Conservation (phyloP, 1,140 invertebrate species). For the Scaptomyza pallida region DNA sequence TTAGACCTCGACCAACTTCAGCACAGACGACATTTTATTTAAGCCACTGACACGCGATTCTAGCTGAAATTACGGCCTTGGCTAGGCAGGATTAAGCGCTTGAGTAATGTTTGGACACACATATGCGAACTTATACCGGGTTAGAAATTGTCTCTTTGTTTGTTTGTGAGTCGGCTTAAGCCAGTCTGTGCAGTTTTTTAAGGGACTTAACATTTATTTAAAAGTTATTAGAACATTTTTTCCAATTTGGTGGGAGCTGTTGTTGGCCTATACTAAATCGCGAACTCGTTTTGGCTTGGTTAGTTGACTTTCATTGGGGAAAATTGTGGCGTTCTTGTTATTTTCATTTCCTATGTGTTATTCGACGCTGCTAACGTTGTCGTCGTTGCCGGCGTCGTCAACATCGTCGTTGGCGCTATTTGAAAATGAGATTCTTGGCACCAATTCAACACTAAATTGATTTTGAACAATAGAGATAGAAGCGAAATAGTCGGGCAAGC, state of each 20-base stretch:
- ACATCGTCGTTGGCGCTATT: constrained; percentile 19
- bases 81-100: constrained; percentile 42
- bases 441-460: constrained; percentile 77
- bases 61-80: constrained; percentile 53
- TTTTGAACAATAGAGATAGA: constrained; percentile 62
- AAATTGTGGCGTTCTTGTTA: constrained; percentile 54
- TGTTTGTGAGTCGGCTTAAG: constrained; percentile 44
- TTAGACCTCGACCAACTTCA: constrained; percentile 16
- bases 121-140: constrained; percentile 28
- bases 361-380: constrained; percentile 18
- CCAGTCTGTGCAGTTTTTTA: constrained; percentile 29
- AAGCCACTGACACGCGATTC: constrained; percentile 52
- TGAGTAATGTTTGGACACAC: constrained; percentile 55
- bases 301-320: constrained; percentile 41
- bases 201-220: constrained; percentile 46
- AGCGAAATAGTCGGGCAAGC: background rate
- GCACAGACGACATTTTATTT: constrained; percentile 21
- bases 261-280: constrained; percentile 11
- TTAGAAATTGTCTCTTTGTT: constrained; percentile 22
- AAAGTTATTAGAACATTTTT: constrained; percentile 57
- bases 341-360: constrained; percentile 59
- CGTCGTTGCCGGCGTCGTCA: no score
- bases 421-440: constrained; percentile 68
- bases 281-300: constrained; percentile 12
- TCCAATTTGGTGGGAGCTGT: constrained; percentile 8